Percentiles rank a stretch among this genome's conserved stretches.
These are phyloP conservation scores for Acleris emargana DNA, from an alignment of 2,888 invertebrate genomes.

Conservation along the genomic window DNA sequence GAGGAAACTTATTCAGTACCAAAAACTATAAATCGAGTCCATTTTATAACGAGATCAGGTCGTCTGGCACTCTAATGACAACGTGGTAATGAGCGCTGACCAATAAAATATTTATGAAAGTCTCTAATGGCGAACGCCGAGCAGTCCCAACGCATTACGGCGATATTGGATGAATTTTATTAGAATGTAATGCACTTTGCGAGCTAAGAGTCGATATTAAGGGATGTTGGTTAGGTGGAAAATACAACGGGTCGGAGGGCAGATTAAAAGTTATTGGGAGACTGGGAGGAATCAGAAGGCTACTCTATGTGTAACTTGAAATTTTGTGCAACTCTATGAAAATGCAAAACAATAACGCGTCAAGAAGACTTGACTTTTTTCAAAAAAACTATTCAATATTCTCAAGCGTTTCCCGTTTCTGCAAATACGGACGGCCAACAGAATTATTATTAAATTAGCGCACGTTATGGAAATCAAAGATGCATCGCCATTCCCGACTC, in stretches of 20 bases:
- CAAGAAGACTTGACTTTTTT: no score
- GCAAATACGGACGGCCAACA: constrained; percentile 16
- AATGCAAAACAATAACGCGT: no score
- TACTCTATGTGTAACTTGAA: neutral
- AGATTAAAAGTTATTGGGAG: neutral
- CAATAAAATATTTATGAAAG: constrained; percentile 81
- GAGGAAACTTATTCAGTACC: neutral
- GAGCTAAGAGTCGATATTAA: constrained; percentile 35
- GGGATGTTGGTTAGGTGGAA: constrained; percentile 8
- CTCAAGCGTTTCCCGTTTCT: neutral
- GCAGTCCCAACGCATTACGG: constrained; percentile 60
- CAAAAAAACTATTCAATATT: no score
- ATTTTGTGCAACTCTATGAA: no score
- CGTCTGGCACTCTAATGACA: constrained; percentile 72
- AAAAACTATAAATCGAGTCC: no score
- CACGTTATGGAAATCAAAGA: constrained; percentile 31
- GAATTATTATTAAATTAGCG: constrained; percentile 36
- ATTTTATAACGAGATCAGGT: no score
- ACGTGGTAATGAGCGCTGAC: constrained; percentile 76
- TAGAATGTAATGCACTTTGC: constrained; percentile 46
- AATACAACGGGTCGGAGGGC: neutral
- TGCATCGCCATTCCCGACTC: constrained; percentile 17
- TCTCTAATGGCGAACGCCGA: constrained; percentile 75
- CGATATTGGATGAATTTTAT: constrained; percentile 50
- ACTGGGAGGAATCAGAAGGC: neutral